A percentile compares a stretch with the other conserved stretches of the same genome.
These are phyloP conservation scores for Trematomus loennbergii DNA, from an alignment of 2,113 vertebrate genomes.

Conservation along the genomic window DNA sequence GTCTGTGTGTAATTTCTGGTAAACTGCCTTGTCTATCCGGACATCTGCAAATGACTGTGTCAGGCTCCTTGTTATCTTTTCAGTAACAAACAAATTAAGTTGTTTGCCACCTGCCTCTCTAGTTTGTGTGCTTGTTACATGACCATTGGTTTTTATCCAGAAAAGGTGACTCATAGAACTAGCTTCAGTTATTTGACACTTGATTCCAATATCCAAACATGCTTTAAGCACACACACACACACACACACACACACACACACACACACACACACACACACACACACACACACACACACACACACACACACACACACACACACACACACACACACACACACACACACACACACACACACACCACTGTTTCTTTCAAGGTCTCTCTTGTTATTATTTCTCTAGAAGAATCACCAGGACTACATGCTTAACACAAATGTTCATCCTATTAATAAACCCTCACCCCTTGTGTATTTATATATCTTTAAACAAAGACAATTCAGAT, in stretches of 20 bases:
- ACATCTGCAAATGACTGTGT: constrained; percentile 46
- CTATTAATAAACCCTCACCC: not conserved
- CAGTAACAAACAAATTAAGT: constrained; percentile 39
- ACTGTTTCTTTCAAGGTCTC: not conserved
- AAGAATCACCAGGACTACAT: not conserved
- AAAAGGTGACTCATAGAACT: constrained; percentile 37
- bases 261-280: no score
- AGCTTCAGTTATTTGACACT: constrained; percentile 13
- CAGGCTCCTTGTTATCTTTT: constrained; percentile 47
- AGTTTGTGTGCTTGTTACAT: constrained; percentile 8
- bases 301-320: not conserved
- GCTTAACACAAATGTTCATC: not conserved
- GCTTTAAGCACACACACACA: not conserved
- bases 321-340: not conserved
- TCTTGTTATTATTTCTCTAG: not conserved
- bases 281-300: not conserved
- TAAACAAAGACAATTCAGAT: not conserved
- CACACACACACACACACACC: not conserved
- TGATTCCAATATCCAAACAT: constrained; percentile 1
- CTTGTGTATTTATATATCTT: not conserved
- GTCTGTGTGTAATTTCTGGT: constrained; percentile 56
- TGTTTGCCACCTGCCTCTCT: constrained; percentile 36
- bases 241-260: not conserved
- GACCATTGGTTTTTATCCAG: not conserved
- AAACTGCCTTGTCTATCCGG: constrained; percentile 41